These are phyloP conservation scores for Neotoxoptera formosana DNA, from an alignment of 1,140 invertebrate species.

Conservation along the genomic window DNA sequence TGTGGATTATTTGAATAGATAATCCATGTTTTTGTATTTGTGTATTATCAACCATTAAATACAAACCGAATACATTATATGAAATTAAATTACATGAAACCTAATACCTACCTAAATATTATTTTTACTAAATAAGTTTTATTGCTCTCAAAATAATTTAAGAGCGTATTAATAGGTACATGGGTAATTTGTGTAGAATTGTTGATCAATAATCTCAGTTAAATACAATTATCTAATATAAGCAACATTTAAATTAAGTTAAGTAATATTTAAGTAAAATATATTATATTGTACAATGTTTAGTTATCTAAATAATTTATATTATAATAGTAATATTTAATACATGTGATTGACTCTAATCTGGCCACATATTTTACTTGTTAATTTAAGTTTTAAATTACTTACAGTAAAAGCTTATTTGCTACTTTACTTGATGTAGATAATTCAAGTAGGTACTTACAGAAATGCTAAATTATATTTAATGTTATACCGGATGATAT, in stretches of 20 bases:
- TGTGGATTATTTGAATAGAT: neutral
- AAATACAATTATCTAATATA: neutral
- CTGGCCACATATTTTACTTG: slow-evolving; percentile 5
- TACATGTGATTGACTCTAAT: slow-evolving; percentile 8
- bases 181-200: too few relatives aligned
- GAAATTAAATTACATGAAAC: too few relatives aligned
- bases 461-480: neutral
- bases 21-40: neutral
- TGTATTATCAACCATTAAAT: neutral
- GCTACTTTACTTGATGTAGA: neutral
- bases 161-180: too few relatives aligned
- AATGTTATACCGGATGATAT: neutral
- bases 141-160: too few relatives aligned
- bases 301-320: neutral
- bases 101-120: neutral
- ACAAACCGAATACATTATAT: neutral
- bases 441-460: neutral
- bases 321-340: neutral
- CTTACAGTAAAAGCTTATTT: neutral
- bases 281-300: neutral
- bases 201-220: too few relatives aligned
- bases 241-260: neutral
- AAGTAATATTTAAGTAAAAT: neutral
- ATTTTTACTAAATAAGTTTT: too few relatives aligned
- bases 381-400: neutral